phyloP scores from a whole-genome alignment of 2,797 vertebrate species.

The Lacerta agilis region DNA sequence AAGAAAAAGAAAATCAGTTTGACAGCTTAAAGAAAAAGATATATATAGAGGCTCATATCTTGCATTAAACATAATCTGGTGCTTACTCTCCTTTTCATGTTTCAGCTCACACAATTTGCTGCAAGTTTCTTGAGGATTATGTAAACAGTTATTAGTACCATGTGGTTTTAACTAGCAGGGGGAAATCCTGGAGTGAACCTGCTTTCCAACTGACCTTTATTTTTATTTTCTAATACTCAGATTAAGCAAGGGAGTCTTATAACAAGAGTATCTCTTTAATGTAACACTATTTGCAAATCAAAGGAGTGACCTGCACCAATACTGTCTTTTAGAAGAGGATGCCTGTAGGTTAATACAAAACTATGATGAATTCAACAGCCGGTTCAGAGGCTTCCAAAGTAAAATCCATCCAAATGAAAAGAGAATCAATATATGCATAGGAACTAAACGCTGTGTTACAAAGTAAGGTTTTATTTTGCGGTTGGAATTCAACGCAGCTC shows the following conservation, averaged over 20 bases:
- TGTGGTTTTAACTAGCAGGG: constrained; percentile 7
- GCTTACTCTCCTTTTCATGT: constrained; percentile 16
- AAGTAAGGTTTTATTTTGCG: neutral
- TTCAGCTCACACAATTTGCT: constrained; percentile 12
- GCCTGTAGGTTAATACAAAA: constrained; percentile 8
- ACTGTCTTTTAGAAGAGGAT: constrained; percentile 2
- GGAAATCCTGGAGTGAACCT: neutral
- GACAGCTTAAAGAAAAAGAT: neutral
- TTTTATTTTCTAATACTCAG: constrained; percentile 17
- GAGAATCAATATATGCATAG: neutral
- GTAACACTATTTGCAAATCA: constrained; percentile 20
- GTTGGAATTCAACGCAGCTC: neutral
- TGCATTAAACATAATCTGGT: constrained; percentile 1
- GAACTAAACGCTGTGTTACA: neutral
- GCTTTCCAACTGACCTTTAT: constrained; percentile 23
- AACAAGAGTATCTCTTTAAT: constrained; percentile 17
- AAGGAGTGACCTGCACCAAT: constrained; percentile 6
- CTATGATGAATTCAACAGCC: constrained; percentile 4
- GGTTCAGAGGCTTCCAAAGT: constrained; percentile 12
- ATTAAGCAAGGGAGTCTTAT: constrained; percentile 10
- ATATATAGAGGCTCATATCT: neutral
- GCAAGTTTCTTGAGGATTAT: constrained; percentile 8
- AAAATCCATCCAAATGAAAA: constrained; percentile 21
- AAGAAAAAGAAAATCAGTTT: neutral
- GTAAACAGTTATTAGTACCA: constrained; percentile 25